Conservation (phyloP, 2,888 invertebrate species). For the Leucophora obtusa region DNA sequence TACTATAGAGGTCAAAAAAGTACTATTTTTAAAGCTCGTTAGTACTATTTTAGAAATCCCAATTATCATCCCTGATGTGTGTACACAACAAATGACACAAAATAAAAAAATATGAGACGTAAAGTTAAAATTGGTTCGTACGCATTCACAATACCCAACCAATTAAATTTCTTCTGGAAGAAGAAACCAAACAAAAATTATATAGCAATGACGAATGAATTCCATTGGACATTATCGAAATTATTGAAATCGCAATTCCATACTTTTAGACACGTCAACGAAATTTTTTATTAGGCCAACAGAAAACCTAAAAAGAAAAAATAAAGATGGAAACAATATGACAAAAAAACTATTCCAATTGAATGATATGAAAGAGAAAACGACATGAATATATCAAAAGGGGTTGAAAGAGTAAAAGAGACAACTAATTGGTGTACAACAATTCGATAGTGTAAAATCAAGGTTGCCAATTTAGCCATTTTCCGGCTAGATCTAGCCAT, state of each 20-base stretch:
- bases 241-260: slow-evolving; percentile 69
- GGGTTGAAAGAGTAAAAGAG: neutral
- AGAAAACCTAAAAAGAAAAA: slow-evolving; percentile 53
- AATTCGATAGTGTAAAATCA: too few relatives aligned
- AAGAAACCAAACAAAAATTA: slow-evolving; percentile 4
- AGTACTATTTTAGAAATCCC: too few relatives aligned
- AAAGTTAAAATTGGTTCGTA: too few relatives aligned
- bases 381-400: slow-evolving; percentile 20
- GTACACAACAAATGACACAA: too few relatives aligned
- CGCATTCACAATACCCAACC: too few relatives aligned
- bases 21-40: too few relatives aligned
- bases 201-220: slow-evolving; percentile 32
- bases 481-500: too few relatives aligned
- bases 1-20: too few relatives aligned
- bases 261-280: slow-evolving; percentile 72
- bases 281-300: slow-evolving; percentile 68
- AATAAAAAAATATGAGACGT: too few relatives aligned
- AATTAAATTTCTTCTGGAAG: too few relatives aligned
- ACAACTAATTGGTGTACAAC: neutral
- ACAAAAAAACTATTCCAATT: neutral
- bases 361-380: slow-evolving; percentile 42
- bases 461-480: too few relatives aligned
- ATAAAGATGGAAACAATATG: neutral
- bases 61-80: too few relatives aligned
- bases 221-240: slow-evolving; percentile 67